Evolutionary conservation across 1,140 invertebrate genomes (phyloP).

Genomic region (Glossosoma conforme): DNA sequence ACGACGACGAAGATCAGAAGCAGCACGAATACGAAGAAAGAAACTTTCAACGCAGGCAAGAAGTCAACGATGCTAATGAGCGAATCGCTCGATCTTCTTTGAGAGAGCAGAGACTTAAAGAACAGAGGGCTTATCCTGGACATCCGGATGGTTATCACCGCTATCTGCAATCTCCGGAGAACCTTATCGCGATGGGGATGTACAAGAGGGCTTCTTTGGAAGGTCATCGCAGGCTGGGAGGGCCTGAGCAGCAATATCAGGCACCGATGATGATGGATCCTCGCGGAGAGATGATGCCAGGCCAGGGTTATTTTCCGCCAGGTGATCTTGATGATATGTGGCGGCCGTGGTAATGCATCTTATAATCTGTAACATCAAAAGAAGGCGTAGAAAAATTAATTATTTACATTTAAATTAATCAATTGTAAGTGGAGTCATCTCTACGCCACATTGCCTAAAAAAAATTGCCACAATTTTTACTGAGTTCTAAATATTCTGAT

Average conservation of each 20-base stretch:
- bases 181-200: slow-evolving; percentile 3
- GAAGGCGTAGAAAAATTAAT: too few species aligned
- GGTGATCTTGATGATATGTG: slow-evolving; percentile 22
- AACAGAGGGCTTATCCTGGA: background rate
- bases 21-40: background rate
- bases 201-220: background rate
- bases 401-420: too few species aligned
- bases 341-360: slow-evolving; percentile 26
- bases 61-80: background rate
- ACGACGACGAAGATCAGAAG: slow-evolving; percentile 5
- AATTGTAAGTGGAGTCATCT: too few species aligned
- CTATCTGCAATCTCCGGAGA: slow-evolving; percentile 1
- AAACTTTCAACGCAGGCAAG: background rate
- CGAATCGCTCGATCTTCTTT: slow-evolving; percentile 2
- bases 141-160: slow-evolving; percentile 1
- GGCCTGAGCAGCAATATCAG: background rate
- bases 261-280: background rate
- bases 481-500: too few species aligned
- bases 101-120: slow-evolving; percentile 2
- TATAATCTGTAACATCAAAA: background rate
- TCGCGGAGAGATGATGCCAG: background rate
- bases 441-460: too few species aligned
- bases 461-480: too few species aligned
- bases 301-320: slow-evolving; percentile 1
- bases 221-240: background rate